These are phyloP conservation scores for Chloromyia formosa DNA, from an alignment of 2,888 invertebrate species.

Conservation along the genomic window DNA sequence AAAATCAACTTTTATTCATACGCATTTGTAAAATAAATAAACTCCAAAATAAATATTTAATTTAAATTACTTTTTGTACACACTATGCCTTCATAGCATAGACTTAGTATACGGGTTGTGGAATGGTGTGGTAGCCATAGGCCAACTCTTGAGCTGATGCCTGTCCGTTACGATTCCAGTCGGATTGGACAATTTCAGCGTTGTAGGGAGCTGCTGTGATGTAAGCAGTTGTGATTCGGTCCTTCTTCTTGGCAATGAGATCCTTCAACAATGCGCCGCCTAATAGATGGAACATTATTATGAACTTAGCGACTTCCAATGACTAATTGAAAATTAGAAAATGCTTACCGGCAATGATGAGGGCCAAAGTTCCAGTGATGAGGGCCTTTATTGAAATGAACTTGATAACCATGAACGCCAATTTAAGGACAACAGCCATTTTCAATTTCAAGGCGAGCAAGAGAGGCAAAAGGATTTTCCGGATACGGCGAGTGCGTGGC, in stretches of 20 bases:
- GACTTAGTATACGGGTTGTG: slow-evolving; percentile 59
- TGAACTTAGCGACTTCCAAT: neutral
- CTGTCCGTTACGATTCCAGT: slow-evolving; percentile 64
- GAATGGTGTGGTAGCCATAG: slow-evolving; percentile 62
- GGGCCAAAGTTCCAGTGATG: slow-evolving; percentile 70
- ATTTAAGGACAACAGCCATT: slow-evolving; percentile 69
- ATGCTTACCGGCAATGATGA: slow-evolving; percentile 68
- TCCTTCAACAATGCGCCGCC: slow-evolving; percentile 64
- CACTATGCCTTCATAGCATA: neutral
- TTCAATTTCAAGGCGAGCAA: slow-evolving; percentile 71
- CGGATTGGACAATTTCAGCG: slow-evolving; percentile 64
- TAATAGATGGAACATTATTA: slow-evolving; percentile 45
- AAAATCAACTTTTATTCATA: neutral
- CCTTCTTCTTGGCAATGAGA: slow-evolving; percentile 63
- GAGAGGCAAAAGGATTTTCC: slow-evolving; percentile 71
- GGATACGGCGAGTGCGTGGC: slow-evolving; percentile 69
- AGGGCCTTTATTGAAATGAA: slow-evolving; percentile 73
- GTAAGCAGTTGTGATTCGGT: slow-evolving; percentile 64
- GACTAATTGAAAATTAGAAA: neutral
- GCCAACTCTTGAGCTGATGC: slow-evolving; percentile 61
- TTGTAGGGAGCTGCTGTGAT: slow-evolving; percentile 63
- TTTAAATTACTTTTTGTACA: neutral
- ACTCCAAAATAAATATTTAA: neutral
- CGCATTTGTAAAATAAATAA: neutral
- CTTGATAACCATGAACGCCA: slow-evolving; percentile 70